Percentiles rank a stretch among this genome's conserved stretches.
These are phyloP conservation scores for Ruditapes philippinarum DNA, from an alignment of 1,140 invertebrate genomes.

Conservation along the genomic window DNA sequence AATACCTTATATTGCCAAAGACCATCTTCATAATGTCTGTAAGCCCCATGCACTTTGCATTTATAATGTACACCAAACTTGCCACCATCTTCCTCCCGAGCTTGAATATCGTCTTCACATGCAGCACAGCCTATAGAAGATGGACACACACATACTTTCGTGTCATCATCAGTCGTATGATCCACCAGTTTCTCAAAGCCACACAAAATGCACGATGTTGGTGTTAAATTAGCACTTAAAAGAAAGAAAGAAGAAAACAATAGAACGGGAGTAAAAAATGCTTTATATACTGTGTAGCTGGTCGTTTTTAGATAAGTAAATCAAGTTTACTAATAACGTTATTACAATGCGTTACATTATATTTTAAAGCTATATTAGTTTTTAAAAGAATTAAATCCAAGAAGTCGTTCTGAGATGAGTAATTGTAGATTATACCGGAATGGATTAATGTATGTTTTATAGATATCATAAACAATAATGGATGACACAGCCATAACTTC, in stretches of 20 bases:
- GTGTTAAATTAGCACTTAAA: conserved; percentile 1
- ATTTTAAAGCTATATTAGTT: background rate
- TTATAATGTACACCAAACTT: conserved; percentile 12
- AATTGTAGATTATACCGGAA: conserved; percentile 76
- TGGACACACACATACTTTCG: conserved; percentile 11
- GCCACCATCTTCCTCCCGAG: background rate
- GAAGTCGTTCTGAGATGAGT: too few species aligned
- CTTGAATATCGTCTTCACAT: conserved; percentile 14
- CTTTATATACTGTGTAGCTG: too few species aligned
- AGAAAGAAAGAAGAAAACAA: background rate
- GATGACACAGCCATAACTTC: conserved; percentile 86
- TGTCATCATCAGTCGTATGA: background rate
- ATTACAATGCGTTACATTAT: background rate
- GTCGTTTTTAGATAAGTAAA: too few species aligned
- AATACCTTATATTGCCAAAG: conserved; percentile 43
- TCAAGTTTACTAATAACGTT: background rate
- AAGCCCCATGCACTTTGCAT: conserved; percentile 52
- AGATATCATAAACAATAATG: conserved; percentile 87
- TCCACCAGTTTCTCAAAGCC: conserved; percentile 27
- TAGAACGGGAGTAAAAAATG: too few species aligned
- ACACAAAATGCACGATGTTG: conserved; percentile 48
- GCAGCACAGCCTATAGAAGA: conserved; percentile 18
- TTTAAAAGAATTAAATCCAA: too few species aligned
- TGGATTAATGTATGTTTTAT: conserved; percentile 80
- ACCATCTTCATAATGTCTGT: conserved; percentile 59